These are phyloP conservation scores for Cotesia glomerata DNA, from an alignment of 1,140 invertebrate species.

Conservation along the genomic window DNA sequence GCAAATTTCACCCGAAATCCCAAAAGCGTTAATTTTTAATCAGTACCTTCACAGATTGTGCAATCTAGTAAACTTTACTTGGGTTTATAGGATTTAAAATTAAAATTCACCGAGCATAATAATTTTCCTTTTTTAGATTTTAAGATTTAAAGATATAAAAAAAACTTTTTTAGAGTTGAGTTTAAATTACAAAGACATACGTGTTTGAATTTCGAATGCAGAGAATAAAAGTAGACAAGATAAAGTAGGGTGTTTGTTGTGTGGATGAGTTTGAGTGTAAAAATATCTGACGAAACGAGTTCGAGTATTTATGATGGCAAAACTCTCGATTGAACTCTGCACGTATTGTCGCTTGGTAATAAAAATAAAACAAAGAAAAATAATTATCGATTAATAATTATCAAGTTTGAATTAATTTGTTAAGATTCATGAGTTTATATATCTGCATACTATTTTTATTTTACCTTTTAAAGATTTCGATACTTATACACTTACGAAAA, in stretches of 20 bases:
- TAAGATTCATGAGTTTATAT: too few relatives aligned
- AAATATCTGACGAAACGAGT: neutral
- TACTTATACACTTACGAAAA: neutral
- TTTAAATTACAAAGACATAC: neutral
- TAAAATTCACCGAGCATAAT: neutral
- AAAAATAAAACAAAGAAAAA: neutral
- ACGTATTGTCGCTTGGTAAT: neutral
- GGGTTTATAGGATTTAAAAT: neutral
- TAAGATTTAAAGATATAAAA: neutral
- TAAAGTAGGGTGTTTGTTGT: neutral
- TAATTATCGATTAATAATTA: neutral
- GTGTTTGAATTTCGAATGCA: slow-evolving; percentile 6
- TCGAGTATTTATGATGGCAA: slow-evolving; percentile 5
- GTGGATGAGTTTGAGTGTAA: neutral
- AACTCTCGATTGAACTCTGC: neutral
- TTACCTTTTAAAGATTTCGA: neutral
- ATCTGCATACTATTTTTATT: too few relatives aligned
- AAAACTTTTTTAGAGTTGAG: neutral
- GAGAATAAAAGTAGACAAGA: neutral
- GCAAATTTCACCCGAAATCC: neutral
- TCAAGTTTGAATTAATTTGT: too few relatives aligned
- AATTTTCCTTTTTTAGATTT: neutral
- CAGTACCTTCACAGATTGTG: neutral
- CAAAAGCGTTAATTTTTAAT: neutral
- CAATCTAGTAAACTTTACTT: slow-evolving; percentile 3